Evolutionary conservation across 2,113 vertebrate genomes (phyloP).

Genomic region (Suricata suricatta): DNA sequence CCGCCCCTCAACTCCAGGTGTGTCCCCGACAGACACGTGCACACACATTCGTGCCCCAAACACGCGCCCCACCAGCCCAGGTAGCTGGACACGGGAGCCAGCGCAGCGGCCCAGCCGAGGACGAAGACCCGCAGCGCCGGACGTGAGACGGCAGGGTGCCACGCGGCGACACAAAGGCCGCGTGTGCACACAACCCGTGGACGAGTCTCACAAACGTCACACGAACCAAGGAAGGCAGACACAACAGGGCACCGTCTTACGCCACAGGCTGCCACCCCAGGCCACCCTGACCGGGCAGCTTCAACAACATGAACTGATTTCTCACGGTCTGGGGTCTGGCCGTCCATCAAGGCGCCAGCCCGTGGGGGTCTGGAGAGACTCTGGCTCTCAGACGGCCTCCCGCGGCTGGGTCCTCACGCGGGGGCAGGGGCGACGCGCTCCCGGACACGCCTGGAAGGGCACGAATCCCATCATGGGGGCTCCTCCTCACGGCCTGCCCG

Average conservation of each 20-base stretch:
- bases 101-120: too few relatives aligned
- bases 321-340: not conserved
- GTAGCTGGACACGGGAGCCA: not conserved
- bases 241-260: not conserved
- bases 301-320: fast-evolving
- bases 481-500: not conserved
- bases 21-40: not conserved
- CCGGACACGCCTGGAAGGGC: not conserved
- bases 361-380: not conserved
- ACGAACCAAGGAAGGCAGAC: not conserved
- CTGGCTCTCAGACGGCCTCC: not conserved
- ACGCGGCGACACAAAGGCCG: not conserved
- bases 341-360: too few relatives aligned
- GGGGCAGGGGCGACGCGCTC: not conserved
- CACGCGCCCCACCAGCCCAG: not conserved
- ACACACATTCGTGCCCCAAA: not conserved
- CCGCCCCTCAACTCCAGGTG: not conserved
- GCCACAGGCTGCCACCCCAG: not conserved
- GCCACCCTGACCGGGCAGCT: fast-evolving
- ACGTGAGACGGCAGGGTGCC: not conserved
- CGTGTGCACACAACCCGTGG: not conserved
- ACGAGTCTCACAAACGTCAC: not conserved
- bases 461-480: not conserved
- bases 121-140: too few relatives aligned
- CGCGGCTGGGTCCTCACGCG: not conserved